Conservation (phyloP, 2,113 vertebrate species). For the Lates calcarifer region DNA sequence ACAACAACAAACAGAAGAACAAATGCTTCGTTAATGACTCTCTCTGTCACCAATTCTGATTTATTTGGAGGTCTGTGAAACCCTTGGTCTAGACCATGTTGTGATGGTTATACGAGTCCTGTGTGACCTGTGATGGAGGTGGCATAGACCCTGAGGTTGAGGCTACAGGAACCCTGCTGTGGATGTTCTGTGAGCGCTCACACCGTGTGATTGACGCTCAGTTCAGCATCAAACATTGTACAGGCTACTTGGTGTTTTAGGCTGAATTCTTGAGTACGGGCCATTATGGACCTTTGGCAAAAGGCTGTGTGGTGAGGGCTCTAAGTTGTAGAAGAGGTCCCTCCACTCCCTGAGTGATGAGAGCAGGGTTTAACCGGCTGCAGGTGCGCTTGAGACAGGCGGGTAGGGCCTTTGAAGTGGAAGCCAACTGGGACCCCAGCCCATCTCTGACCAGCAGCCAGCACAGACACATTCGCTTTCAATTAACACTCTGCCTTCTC, state of each 20-base stretch:
- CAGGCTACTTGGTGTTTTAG: constrained; percentile 48
- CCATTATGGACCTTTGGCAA: constrained; percentile 65
- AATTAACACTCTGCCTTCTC: constrained; percentile 75
- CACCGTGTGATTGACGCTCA: constrained; percentile 29
- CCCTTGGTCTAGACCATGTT: background rate
- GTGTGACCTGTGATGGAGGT: constrained; percentile 36
- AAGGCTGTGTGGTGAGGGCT: constrained; percentile 55
- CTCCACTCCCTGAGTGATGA: constrained; percentile 81
- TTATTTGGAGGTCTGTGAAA: background rate
- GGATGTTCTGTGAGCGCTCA: constrained; percentile 19
- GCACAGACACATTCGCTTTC: constrained; percentile 81
- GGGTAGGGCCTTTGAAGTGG: constrained; percentile 75
- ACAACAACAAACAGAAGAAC: background rate
- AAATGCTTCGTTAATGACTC: background rate
- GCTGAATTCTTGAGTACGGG: constrained; percentile 58
- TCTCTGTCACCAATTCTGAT: constrained; percentile 5
- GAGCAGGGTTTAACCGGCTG: constrained; percentile 79
- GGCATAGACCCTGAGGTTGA: background rate
- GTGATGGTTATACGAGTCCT: background rate
- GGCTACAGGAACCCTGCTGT: constrained; percentile 12
- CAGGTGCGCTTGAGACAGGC: constrained; percentile 79
- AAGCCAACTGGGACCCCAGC: constrained; percentile 80
- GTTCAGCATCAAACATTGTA: constrained; percentile 34
- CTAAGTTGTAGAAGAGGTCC: constrained; percentile 67
- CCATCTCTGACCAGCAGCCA: constrained; percentile 79